A percentile compares a stretch with the other conserved stretches of the same genome.
Conservation (phyloP, 2,888 invertebrate species). For the Dicyrtomina minuta region DNA sequence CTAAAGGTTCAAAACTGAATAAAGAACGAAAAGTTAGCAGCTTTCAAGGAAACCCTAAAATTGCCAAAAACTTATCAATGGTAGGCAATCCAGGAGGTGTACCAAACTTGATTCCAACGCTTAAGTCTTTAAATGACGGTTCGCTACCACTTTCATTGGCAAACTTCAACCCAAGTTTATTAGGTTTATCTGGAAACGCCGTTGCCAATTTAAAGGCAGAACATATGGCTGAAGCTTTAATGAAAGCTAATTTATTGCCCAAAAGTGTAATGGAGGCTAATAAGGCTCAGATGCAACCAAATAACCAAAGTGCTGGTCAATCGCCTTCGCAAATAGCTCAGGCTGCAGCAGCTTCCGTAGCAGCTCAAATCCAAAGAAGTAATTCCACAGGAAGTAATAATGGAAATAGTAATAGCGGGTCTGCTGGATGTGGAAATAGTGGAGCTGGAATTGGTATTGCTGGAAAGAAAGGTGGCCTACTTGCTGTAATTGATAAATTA, state of each 20-base stretch:
- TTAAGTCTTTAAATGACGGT: conserved; percentile 30
- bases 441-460: conserved; percentile 26
- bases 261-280: conserved; percentile 12
- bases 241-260: conserved; percentile 21
- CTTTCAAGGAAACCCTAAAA: conserved; percentile 35
- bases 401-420: conserved; percentile 17
- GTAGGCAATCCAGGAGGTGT: conserved; percentile 24
- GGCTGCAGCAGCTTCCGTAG: conserved; percentile 13
- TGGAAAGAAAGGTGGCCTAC: conserved; percentile 67
- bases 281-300: conserved; percentile 2
- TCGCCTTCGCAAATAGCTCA: background rate
- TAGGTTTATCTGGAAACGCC: conserved; percentile 11
- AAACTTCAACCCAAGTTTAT: conserved; percentile 20
- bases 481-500: conserved; percentile 83
- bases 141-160: conserved; percentile 8
- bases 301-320: background rate
- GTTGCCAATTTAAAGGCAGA: conserved; percentile 6
- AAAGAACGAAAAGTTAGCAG: conserved; percentile 20
- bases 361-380: conserved; percentile 25
- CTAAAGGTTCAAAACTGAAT: conserved; percentile 3
- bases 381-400: conserved; percentile 34
- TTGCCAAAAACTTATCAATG: conserved; percentile 44
- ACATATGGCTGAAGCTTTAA: conserved; percentile 9
- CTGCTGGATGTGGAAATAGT: background rate
- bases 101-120: conserved; percentile 23